Percentiles rank a stretch among this genome's conserved stretches.
Evolutionary conservation across 1,140 invertebrate species (phyloP).

Genomic region (Brachystomella parvula): DNA sequence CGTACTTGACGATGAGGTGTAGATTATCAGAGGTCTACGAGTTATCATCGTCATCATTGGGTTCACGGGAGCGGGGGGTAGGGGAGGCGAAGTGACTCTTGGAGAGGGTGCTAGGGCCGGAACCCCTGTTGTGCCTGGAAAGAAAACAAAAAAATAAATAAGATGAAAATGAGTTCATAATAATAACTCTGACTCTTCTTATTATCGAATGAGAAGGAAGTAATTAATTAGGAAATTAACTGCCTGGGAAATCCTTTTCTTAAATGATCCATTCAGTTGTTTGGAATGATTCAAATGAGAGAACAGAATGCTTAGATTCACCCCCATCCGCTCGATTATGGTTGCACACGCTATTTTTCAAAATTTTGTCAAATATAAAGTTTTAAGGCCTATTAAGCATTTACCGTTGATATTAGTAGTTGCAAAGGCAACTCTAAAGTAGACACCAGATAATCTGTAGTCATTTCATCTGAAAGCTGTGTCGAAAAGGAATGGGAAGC

Average conservation of each 20-base stretch:
- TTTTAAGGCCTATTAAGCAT: too few species aligned
- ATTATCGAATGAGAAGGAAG: background rate
- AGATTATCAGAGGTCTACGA: conserved; percentile 27
- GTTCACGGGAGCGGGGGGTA: conserved; percentile 21
- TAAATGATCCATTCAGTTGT: background rate
- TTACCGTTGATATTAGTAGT: too few species aligned
- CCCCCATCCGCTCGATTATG: background rate
- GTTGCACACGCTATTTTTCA: too few species aligned
- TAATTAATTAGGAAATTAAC: conserved; percentile 8
- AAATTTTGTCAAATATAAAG: too few species aligned
- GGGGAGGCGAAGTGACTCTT: conserved; percentile 22
- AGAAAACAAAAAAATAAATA: conserved; percentile 13
- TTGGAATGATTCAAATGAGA: background rate
- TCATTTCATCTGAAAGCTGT: too few species aligned
- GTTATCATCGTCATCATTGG: conserved; percentile 21
- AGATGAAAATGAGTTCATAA: background rate
- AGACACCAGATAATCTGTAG: too few species aligned
- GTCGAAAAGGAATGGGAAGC: too few species aligned
- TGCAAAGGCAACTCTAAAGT: too few species aligned
- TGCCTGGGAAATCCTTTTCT: background rate
- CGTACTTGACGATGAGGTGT: conserved; percentile 27
- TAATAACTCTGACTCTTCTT: conserved; percentile 1
- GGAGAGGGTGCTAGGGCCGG: conserved; percentile 23
- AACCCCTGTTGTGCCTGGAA: conserved; percentile 28
- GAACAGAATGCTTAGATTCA: background rate